A percentile compares a stretch with the other conserved stretches of the same genome.
These are phyloP conservation scores for Onychostoma macrolepis DNA, from an alignment of 2,113 vertebrate genomes.

Conservation along the genomic window DNA sequence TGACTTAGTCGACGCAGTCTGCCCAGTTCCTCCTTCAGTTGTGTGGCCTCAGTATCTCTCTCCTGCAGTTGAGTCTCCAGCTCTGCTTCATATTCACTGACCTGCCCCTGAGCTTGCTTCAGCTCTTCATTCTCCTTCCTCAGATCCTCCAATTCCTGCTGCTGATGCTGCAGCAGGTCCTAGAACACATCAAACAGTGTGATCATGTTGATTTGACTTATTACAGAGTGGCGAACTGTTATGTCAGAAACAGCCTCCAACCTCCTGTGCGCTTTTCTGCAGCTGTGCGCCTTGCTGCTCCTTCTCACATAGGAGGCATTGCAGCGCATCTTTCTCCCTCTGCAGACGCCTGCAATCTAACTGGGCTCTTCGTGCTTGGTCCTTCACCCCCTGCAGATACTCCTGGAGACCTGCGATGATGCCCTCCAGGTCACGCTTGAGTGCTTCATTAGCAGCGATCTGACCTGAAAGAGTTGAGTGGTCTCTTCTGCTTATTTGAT, in stretches of 20 bases:
- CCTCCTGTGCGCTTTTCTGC: constrained; percentile 80
- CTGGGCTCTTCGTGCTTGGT: constrained; percentile 78
- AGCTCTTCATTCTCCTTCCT: constrained; percentile 74
- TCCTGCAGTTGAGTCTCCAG: constrained; percentile 77
- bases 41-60: constrained; percentile 71
- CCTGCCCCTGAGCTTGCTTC: constrained; percentile 72
- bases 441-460: constrained; percentile 87
- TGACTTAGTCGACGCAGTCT: constrained; percentile 69
- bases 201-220: background rate
- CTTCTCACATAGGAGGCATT: constrained; percentile 76
- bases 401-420: constrained; percentile 88
- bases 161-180: constrained; percentile 73
- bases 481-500: background rate
- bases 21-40: constrained; percentile 79
- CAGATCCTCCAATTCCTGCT: constrained; percentile 79
- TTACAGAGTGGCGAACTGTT: background rate
- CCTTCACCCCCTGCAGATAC: constrained; percentile 83
- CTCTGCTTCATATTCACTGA: constrained; percentile 72
- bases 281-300: constrained; percentile 79
- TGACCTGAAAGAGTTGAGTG: constrained; percentile 80
- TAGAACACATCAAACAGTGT: constrained; percentile 57
- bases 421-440: constrained; percentile 87
- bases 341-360: constrained; percentile 78
- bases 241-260: constrained; percentile 49
- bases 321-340: constrained; percentile 79